A percentile compares a stretch with the other conserved stretches of the same genome.
Conservation (phyloP, 2,113 vertebrate genomes). For the Dicentrarchus labrax region DNA sequence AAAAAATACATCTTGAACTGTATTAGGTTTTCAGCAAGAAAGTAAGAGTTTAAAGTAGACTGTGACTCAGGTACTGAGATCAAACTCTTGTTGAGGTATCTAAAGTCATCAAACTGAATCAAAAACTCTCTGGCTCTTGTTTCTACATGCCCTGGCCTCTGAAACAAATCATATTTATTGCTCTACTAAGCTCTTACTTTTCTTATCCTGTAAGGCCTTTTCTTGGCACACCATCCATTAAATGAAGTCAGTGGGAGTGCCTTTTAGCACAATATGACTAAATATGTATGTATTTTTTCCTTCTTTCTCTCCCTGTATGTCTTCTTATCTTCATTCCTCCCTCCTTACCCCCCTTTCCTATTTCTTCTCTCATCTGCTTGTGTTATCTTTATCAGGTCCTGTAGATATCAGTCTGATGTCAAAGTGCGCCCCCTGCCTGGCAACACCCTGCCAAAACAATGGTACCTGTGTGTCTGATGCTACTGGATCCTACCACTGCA, state of each 20-base stretch:
- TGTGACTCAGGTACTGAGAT: not conserved
- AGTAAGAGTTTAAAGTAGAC: not conserved
- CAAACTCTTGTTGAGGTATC: not conserved
- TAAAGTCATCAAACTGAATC: constrained; percentile 25
- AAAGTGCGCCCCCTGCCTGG: constrained; percentile 95
- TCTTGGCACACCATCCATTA: constrained; percentile 14
- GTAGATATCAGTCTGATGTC: constrained; percentile 89
- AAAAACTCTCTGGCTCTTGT: constrained; percentile 12
- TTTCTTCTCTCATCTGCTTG: not conserved
- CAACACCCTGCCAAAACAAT: constrained; percentile 92
- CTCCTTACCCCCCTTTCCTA: not conserved
- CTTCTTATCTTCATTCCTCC: not conserved
- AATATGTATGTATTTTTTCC: constrained; percentile 1
- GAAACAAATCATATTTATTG: constrained; percentile 28
- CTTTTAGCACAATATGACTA: constrained; percentile 15
- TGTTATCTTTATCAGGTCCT: constrained; percentile 82
- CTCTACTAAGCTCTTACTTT: constrained; percentile 31
- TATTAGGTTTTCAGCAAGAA: too few species aligned
- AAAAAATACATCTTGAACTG: not conserved
- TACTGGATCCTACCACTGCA: constrained; percentile 90
- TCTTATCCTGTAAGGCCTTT: not conserved
- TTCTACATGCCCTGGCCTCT: not conserved
- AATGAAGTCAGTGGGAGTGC: not conserved
- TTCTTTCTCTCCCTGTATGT: constrained; percentile 8
- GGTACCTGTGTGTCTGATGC: constrained; percentile 91